phyloP scores from a whole-genome alignment of 2,888 invertebrate species.

The Omphaloscelis lunosa region DNA sequence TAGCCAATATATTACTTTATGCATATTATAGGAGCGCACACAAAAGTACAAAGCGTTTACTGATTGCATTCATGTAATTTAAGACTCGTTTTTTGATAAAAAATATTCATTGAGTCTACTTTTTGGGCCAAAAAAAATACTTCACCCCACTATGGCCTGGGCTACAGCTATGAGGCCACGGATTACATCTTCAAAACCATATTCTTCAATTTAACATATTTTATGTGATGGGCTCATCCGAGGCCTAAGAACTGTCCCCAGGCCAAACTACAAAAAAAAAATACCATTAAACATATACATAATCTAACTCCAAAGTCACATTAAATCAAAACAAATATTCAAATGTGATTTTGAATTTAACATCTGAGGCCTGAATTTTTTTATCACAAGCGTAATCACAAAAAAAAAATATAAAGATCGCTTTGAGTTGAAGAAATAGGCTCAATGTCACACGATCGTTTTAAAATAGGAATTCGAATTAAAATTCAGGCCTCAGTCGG shows the following conservation, averaged over 20 bases:
- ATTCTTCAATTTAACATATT: constrained; percentile 38
- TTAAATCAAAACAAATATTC: constrained; percentile 86
- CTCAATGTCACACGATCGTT: constrained; percentile 69
- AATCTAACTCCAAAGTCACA: constrained; percentile 81
- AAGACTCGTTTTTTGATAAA: constrained; percentile 65
- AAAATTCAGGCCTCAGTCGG: constrained; percentile 77
- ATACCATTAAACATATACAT: constrained; percentile 53
- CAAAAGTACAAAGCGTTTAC: constrained; percentile 59
- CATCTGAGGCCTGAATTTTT: constrained; percentile 79
- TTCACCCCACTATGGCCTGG: constrained; percentile 50
- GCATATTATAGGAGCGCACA: constrained; percentile 54
- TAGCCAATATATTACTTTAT: constrained; percentile 38
- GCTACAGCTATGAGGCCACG: constrained; percentile 39
- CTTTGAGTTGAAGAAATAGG: constrained; percentile 60
- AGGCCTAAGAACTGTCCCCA: constrained; percentile 36
- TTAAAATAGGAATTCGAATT: constrained; percentile 58
- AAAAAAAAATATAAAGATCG: constrained; percentile 69
- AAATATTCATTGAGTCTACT: constrained; percentile 65
- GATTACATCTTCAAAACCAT: constrained; percentile 37
- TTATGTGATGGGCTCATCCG: constrained; percentile 22
- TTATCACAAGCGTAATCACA: constrained; percentile 69
- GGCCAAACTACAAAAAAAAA: constrained; percentile 54
- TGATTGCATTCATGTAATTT: constrained; percentile 56
- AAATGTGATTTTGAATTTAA: constrained; percentile 82
- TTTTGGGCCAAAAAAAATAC: constrained; percentile 49